These are phyloP conservation scores for Petrosia ficiformis DNA, from an alignment of 37 sponge, comb jelly and placozoan genomes.

Conservation along the genomic window DNA sequence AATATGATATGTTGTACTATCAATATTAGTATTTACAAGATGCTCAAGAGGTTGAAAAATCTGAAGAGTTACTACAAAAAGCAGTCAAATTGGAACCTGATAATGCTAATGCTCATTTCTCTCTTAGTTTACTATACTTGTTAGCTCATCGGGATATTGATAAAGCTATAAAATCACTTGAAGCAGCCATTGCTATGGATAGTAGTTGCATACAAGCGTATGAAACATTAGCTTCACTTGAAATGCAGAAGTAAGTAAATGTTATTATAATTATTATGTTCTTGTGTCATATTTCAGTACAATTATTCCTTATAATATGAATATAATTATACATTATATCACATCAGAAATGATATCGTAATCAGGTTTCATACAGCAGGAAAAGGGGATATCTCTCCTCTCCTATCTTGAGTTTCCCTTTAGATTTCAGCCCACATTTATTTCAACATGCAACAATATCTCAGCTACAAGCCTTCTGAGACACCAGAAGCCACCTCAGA, in stretches of 20 bases:
- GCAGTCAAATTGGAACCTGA: slow-evolving; percentile 57
- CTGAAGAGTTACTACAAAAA: slow-evolving; percentile 47
- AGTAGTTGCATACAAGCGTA: slow-evolving; percentile 64
- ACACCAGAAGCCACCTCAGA: no score
- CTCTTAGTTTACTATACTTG: slow-evolving; percentile 28
- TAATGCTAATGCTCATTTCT: slow-evolving; percentile 32
- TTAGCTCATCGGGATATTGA: slow-evolving; percentile 13
- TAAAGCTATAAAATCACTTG: slow-evolving; percentile 18
- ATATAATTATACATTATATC: no score
- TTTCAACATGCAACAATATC: no score
- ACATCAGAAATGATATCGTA: no score
- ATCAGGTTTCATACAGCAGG: no score
- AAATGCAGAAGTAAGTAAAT: slow-evolving; percentile 66
- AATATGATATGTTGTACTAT: neutral
- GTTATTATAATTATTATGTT: neutral
- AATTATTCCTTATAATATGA: no score
- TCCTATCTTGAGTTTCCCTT: no score
- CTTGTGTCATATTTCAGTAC: no score
- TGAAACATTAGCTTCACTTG: slow-evolving; percentile 66
- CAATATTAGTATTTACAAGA: slow-evolving; percentile 41
- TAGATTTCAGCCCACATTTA: no score
- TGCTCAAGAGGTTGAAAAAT: slow-evolving; percentile 17
- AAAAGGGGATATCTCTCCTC: no score
- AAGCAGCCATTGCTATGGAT: slow-evolving; percentile 55
- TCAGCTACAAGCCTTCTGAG: no score